Base-by-base conservation (phyloP, 2,888 invertebrate species). In the Dryomyza anilis region DNA sequence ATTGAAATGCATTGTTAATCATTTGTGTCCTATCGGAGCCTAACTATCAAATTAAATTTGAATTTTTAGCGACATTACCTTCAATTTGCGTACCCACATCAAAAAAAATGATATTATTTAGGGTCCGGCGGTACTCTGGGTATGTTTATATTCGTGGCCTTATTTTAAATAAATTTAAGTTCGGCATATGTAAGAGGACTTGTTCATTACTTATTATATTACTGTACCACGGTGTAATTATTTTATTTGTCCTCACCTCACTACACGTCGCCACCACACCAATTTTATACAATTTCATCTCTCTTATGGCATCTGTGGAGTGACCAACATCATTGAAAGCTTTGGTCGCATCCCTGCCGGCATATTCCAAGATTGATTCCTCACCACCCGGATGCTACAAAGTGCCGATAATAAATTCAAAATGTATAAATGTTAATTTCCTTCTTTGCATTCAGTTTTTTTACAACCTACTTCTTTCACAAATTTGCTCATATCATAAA, bases 401-500 rank as follows among this genome's bases (percentile, higher is more conserved):
- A 33, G n/a, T n/a, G n/a, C n/a, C n/a, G n/a, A n/a, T n/a, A n/a
- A 19, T 10, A 21, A 55, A 56, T 45, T 27, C 36, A 59, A 23
- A 19, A 50, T 65, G 60, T 16, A 30, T 4, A 52, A 52, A 25
- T 57, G n/a, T 36, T 48, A 21, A 45, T 48, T 29, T 19, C 4
- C 27, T 23, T 2, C 10, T 30, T 52, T 27, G 8, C 10, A 16
- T 16, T 53, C 8, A 19, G 8, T 16, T 10, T 30, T 12, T 48
- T 48, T 8, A 1, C 19, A 48, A 69, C 75, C 79, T 78, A 90
- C 90, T 83, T 89, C 85, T 7, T 85, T 74, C 1, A 88, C 69
- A 74, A 89, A 91, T 8, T 85, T 82, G 2, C 90, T 89, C 69
- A 91, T 85, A 80, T 92, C 90, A 75, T 91, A 92, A 3, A 92